Evolutionary conservation across 2,888 invertebrate species (phyloP).

Genomic region (Mellilla xanthometata): DNA sequence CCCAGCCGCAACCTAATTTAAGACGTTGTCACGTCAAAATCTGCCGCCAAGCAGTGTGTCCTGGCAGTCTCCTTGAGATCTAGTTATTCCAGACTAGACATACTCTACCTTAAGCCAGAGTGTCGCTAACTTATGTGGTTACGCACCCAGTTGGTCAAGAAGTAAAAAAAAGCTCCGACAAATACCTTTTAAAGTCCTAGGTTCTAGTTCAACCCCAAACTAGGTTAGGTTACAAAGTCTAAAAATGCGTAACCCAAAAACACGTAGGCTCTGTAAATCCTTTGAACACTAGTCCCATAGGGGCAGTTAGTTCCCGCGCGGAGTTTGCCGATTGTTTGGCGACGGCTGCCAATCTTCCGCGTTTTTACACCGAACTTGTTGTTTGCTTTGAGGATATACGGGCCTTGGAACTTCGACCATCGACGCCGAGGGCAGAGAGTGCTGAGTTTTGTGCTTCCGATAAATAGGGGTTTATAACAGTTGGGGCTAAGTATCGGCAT

Average conservation of each 20-base stretch:
- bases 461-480: conserved; percentile 23
- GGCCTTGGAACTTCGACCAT: conserved; percentile 21
- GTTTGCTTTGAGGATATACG: conserved; percentile 32
- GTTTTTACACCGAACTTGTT: conserved; percentile 26
- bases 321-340: conserved; percentile 32
- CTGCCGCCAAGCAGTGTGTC: too few relatives aligned
- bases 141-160: too few relatives aligned
- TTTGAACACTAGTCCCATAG: conserved; percentile 30
- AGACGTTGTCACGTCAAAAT: too few relatives aligned
- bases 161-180: too few relatives aligned
- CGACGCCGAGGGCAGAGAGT: conserved; percentile 2
- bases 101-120: too few relatives aligned
- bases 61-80: too few relatives aligned
- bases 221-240: too few relatives aligned
- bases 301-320: conserved; percentile 32
- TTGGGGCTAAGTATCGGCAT: neutral
- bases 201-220: too few relatives aligned
- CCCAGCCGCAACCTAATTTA: too few relatives aligned
- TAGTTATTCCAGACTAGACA: too few relatives aligned
- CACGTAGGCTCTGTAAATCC: conserved; percentile 25
- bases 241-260: conserved; percentile 5
- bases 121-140: too few relatives aligned
- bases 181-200: too few relatives aligned
- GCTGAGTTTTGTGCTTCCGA: conserved; percentile 17
- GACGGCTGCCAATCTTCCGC: conserved; percentile 28